Percentiles rank a stretch among this genome's conserved stretches.
phyloP scores from a whole-genome alignment of 30 jellyfish, hydroid and myxozoan species.

The Mastigias papua region DNA sequence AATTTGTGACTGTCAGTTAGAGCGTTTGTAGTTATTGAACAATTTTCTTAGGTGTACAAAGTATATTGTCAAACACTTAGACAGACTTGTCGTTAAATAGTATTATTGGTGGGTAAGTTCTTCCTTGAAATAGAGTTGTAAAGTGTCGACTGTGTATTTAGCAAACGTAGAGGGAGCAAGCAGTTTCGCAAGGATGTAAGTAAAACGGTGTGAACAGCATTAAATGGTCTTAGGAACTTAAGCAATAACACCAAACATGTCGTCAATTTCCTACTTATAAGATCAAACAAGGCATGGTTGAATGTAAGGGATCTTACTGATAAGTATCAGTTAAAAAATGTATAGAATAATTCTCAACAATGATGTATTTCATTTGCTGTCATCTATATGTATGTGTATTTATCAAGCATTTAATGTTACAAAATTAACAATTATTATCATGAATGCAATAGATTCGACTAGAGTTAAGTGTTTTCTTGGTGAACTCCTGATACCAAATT shows the following conservation, averaged over 20 bases:
- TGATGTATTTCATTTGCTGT: background rate
- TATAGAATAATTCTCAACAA: background rate
- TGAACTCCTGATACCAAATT: background rate
- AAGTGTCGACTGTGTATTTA: no score
- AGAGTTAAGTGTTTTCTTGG: background rate
- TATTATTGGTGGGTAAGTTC: background rate
- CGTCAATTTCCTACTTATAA: no score
- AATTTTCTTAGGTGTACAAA: slow-evolving; percentile 14
- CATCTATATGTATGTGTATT: background rate
- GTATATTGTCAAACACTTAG: background rate
- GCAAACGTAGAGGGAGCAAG: no score
- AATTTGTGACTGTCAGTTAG: slow-evolving; percentile 74
- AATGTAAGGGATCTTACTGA: no score
- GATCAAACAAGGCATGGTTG: no score
- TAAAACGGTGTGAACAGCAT: no score
- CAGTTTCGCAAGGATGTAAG: no score
- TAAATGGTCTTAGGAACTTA: no score
- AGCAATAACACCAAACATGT: no score
- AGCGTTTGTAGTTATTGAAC: slow-evolving; percentile 27
- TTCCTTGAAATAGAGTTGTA: background rate
- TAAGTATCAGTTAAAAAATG: no score
- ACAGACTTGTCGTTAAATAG: slow-evolving; percentile 26
- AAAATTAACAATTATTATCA: background rate
- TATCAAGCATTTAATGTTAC: slow-evolving; percentile 4
- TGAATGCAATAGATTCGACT: background rate